Base-by-base conservation (phyloP, 2,888 invertebrate genomes). In the Sarcophaga caerulescens region DNA sequence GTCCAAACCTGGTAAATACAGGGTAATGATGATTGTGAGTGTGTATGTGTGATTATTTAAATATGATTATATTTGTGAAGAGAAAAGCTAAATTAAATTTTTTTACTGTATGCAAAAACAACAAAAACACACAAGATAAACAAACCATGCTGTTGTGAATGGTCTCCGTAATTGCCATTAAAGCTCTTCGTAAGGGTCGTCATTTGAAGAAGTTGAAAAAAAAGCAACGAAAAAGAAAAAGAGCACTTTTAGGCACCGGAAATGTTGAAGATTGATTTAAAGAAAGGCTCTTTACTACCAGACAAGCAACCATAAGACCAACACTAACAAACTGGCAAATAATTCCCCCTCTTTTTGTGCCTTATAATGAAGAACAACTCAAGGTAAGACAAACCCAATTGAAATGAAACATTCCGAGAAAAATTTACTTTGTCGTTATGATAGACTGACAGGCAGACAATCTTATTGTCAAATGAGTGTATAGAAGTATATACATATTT, bases 251-350 rank as follows among this genome's bases (percentile, higher is more conserved):
- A 66, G 74, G 75, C 78, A 81, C 75, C 85, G 85, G 85, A 85
- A 85, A 85, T 79, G 75, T 81, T 85, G 79, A 85, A 79, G 85
- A 82, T 62, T 75, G 66, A 66, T 69, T 74, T 35, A 76, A 70
- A 35, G 35, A 35, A 10, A 75, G 68, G 68, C 78, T 68, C 73
- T 74, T 35, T 1, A n/a, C 25, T 17, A 57, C 10, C 77, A 14
- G 23, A 17, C 35, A 8, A 66, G 63, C 63, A 21, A 78, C 71
- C 25, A 47, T 57, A 44, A 45, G 62, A 52, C 57, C 23, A 17
- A 70, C 35, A 47, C 68, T 63, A 68, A 71, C 59, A 25, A 68
- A 70, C 70, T 63, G 70, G 68, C 44, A 76, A 76, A 85, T 74
- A 74, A 63, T 1, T 78, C 60, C 69, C 57, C 78, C 73, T 57